Percentiles rank a stretch among this genome's conserved stretches.
Evolutionary conservation across 2,797 vertebrate species (phyloP).

Genomic region (Gymnodraco acuticeps): DNA sequence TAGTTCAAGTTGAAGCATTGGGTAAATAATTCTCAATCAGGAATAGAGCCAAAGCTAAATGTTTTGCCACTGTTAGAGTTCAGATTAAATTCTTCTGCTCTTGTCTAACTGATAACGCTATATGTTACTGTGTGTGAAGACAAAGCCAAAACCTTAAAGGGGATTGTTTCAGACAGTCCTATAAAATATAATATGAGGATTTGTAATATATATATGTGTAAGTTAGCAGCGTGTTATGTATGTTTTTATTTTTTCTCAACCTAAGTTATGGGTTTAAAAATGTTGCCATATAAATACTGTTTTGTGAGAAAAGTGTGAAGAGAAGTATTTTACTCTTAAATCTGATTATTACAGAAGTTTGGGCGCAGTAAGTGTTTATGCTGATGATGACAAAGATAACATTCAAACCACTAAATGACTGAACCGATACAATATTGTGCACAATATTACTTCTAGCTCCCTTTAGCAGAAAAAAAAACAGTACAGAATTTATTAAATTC

Average conservation of each 20-base stretch:
- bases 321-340: neutral
- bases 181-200: too few species aligned
- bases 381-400: neutral
- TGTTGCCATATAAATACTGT: neutral
- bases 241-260: too few species aligned
- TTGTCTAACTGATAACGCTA: neutral
- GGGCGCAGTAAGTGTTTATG: neutral
- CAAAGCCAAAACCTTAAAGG: neutral
- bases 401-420: conserved; percentile 10
- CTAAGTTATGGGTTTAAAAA: too few species aligned
- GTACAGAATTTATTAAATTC: neutral
- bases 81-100: neutral
- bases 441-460: conserved; percentile 19
- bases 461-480: conserved; percentile 5
- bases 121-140: neutral
- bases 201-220: too few species aligned
- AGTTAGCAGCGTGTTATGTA: too few species aligned
- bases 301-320: neutral
- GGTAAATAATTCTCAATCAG: too few species aligned
- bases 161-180: neutral
- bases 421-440: conserved; percentile 4
- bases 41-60: too few species aligned
- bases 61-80: neutral
- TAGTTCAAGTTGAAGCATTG: neutral
- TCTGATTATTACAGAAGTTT: conserved; percentile 1